Evolutionary conservation across 2,113 vertebrate genomes (phyloP), one percentile per base, ranked within the genome.

Genomic region (Rhipidura dahli): DNA sequence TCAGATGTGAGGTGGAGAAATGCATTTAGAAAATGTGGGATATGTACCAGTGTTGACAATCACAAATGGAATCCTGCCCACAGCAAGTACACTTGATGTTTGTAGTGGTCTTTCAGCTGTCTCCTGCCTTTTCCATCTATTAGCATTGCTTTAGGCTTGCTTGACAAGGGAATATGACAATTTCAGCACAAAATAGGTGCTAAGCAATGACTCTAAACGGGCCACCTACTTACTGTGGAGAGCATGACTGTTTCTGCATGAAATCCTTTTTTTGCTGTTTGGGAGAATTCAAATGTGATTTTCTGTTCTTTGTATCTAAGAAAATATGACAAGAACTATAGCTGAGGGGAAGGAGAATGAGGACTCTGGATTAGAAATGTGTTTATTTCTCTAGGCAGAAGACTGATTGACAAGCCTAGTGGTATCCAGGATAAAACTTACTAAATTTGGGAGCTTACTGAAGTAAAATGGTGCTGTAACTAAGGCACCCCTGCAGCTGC

Each of bases 331-430:
- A 95, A 57, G 90, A 95, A 87, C 80, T 89, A 72, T 87, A 92
- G 94, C 96, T 97, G 69, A 84, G 49, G 94, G 96, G 96, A 96
- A 97, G 94, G 96, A 90, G 93, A 97, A 89, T 57, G 91, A 82
- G 88, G 89, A 91, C 88, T 93, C 50, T 72, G 80, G 72, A 87
- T 75, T 84, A 65, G 89, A 96, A 94, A 88, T 94, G 90, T 94
- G 93, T 97, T 93, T 92, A 76, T 87, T 97, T 94, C 95, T 92
- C 56, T 78, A 78, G 96, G 93, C 94, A 79, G 93, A 93, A 89
- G 53, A 45, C 30, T 87, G 72, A 95, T 33, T 93, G 93, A 93
- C 95, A 94, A 88, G 80, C 45, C 39, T 39, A 57, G 61, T 79
- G 44, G 63, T 47, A 56, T 70, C 85, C 78, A 87, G 75, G 61